Evolutionary conservation across 2,888 invertebrate genomes (phyloP), one percentile per base, ranked within the genome.

Genomic region (Melanotus villosus): DNA sequence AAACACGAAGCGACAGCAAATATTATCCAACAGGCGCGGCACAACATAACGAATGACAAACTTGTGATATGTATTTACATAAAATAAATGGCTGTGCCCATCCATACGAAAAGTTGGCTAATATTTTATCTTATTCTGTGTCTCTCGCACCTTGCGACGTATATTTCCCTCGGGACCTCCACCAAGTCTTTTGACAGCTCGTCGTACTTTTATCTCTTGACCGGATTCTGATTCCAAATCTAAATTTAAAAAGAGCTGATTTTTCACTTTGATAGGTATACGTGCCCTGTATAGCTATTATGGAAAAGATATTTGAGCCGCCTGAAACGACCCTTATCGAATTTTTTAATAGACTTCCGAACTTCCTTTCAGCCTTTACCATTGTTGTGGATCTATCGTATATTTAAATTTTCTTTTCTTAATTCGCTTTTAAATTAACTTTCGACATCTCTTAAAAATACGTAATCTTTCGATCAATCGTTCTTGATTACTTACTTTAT

Each of bases 81-180:
- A 85, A 85, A 85, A 85, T 80, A 85, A 85, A 85, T 84, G 85
- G 83, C 84, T 80, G 82, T 80, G 83, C 82, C 81, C 84, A 83
- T 84, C 84, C 84, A 84, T 82, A 84, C 83, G 85, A 85, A 85
- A 85, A 85, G 83, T 85, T 85, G 81, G 83, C 84, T 84, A 83
- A 84, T 85, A 85, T 84, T 84, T 85, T 84, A 84, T 80, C 73
- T 75, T 75, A 70, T 72, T 70, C 65, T 66, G 50, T 66, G 77
- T 78, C 77, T 76, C 75, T 78, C 79, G 76, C 81, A 80, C 80
- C 79, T 78, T 76, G 75, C 75, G 78, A 81, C 80, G 80, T 82
- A 81, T 83, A 84, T 84, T 84, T 84, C 84, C 84, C 84, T 52
- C 10, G 83, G 80, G 84, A 80, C 64, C 75, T 72, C 59, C 62